Evolutionary conservation across 2,797 vertebrate species (phyloP), one percentile per base, ranked within the genome.

Genomic region (Galagoides demidoff): DNA sequence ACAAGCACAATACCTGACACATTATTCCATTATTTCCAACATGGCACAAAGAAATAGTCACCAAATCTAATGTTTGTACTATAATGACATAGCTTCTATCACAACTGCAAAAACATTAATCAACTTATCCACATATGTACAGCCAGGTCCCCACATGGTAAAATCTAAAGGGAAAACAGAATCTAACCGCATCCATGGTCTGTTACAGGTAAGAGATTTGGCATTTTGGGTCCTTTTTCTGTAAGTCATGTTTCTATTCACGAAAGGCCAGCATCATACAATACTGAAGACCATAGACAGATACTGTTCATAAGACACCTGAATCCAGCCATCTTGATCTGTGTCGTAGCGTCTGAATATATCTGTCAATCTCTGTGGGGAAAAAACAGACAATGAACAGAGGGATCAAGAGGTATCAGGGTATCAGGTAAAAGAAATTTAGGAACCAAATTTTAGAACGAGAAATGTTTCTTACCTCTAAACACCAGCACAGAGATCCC

Each of bases 241-340:
- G 1, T 34, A 27, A 23, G 83, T 92, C 85, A 9, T 4, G 95
- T 66, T 25, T 78, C 23, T 5, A 0, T 73, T 86, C 29, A n/a
- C 27, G 31, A 43, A 73, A 57, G 96, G 1, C 66, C 20, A 14
- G 39, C 31, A 94, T 98, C 97, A 99, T 99, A 99, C 99, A 1
- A 99, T 99, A 98, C 99, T 99, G 98, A 99, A 99, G 98, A 99
- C 99, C 99, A 99, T 99, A 97, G 99, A 99, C 93, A 99, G 99
- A 96, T 99, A 99, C 76, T 99, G 99, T 98, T 99, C 99, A 25
- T 99, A 99, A 70, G 99, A 99, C 97, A 99, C 99, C 98, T 99
- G 99, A 97, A 99, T 99, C 99, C 99, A 99, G 98, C 99, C 99
- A 0, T 99, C 99, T 92, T 99, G 99, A 97, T 99, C 99, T 0